Evolutionary conservation across 2,113 vertebrate species (phyloP), one percentile per base, ranked within the genome.

Genomic region (Clupea harengus): DNA sequence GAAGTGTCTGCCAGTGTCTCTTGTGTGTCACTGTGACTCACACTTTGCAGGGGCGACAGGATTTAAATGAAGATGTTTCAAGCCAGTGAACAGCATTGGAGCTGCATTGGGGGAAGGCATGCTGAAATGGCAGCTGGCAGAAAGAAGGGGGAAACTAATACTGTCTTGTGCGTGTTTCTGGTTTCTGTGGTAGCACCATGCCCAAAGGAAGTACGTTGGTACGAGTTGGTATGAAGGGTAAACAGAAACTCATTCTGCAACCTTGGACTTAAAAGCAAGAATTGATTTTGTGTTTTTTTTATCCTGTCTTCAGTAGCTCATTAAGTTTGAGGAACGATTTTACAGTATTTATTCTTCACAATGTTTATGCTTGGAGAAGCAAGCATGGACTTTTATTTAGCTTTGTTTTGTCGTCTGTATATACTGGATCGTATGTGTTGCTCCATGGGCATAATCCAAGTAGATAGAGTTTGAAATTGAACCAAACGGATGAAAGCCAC

Each of bases 151-250:
- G 72, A 39, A 39, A 39, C 39, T 39, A 39, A 39, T 39, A 39
- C 39, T 72, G 64, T 72, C 25, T 39, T 72, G 64, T 72, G 64
- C 32, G 64, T 80, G 44, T 64, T 46, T 86, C 57, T 86, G 47
- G 82, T 54, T 50, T 86, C 18, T 78, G 85, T 78, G 50, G 49
- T 13, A 52, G 50, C 50, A 9, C 15, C 13, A 52, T 9, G 13
- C 11, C 46, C 46, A 47, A 1, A 10, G 46, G 10, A 47, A 47
- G 10, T 10, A 47, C 6, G 6, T 7, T 47, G 6, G 6, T 47
- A 47, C 2, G 13, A 60, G 18, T 22, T 60, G 20, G 4, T 20
- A 20, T 60, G 54, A 60, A 60, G 54, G 54, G 1, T 60, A 22
- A 60, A 39, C 39, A 39, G 39, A 22, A 22, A 60, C 6, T 2